A percentile compares a stretch with the other conserved stretches of the same genome.
These are phyloP conservation scores for Scomber japonicus DNA, from an alignment of 2,113 vertebrate species.

Conservation along the genomic window DNA sequence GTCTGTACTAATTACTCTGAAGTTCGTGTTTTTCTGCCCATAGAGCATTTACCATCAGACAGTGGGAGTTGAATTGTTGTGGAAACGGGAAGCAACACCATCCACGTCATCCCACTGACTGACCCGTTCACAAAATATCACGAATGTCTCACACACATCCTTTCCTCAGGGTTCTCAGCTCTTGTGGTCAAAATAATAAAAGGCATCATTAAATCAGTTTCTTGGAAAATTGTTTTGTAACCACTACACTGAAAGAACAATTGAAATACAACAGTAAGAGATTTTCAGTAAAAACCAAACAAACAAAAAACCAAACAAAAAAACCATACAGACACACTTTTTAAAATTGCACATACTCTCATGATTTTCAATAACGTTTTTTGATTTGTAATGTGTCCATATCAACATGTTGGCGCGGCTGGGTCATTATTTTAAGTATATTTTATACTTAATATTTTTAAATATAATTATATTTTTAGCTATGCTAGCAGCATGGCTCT, in stretches of 20 bases:
- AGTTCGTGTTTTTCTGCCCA: neutral
- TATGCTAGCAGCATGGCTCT: no score
- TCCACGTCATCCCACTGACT: neutral
- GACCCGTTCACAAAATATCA: neutral
- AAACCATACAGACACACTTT: neutral
- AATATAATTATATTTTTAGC: no score
- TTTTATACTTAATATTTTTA: no score
- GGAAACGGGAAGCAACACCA: neutral
- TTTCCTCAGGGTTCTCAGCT: neutral
- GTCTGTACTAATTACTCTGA: neutral
- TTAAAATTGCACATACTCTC: constrained; percentile 10
- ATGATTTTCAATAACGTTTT: neutral
- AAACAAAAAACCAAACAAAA: no score
- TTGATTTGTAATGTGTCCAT: no score
- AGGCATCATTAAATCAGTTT: constrained; percentile 2
- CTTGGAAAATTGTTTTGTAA: constrained; percentile 4
- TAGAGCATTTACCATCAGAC: neutral
- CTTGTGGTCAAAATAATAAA: constrained; percentile 31
- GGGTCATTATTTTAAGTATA: no score
- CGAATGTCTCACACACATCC: neutral
- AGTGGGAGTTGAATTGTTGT: neutral
- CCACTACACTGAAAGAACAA: neutral
- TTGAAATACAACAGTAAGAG: constrained; percentile 7
- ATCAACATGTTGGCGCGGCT: no score
- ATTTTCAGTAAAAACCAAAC: no score